Conservation (phyloP, 2,888 invertebrate species). For the Xestia ashworthii region DNA sequence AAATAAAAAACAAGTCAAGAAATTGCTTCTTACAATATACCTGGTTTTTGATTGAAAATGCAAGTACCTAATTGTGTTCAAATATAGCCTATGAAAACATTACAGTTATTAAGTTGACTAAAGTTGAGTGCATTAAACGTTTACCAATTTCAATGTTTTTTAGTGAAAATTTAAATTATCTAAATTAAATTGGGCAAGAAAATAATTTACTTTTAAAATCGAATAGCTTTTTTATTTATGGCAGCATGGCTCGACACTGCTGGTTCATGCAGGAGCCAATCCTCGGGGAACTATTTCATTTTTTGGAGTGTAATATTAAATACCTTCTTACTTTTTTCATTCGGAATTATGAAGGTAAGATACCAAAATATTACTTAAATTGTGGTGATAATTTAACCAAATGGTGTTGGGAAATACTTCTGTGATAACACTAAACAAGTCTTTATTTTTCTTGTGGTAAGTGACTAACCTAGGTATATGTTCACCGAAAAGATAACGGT, state of each 20-base stretch:
- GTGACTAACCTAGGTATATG: too few relatives aligned
- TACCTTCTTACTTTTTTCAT: not conserved
- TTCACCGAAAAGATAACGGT: too few relatives aligned
- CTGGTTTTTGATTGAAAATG: not conserved
- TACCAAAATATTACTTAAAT: not conserved
- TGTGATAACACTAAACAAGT: not conserved
- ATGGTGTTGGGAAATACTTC: not conserved
- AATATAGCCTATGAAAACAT: constrained; percentile 11
- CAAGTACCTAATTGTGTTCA: not conserved
- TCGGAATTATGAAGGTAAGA: not conserved
- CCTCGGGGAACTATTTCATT: constrained; percentile 28
- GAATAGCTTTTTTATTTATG: constrained; percentile 40
- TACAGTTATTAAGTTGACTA: constrained; percentile 19
- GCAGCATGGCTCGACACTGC: not conserved
- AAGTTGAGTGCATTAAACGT: constrained; percentile 11
- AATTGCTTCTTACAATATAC: not conserved
- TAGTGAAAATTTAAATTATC: constrained; percentile 15
- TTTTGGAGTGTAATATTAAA: constrained; percentile 20
- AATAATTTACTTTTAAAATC: constrained; percentile 17
- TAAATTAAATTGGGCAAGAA: constrained; percentile 34
- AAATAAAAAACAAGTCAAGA: not conserved
- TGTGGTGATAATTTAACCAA: not conserved
- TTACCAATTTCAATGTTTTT: constrained; percentile 33
- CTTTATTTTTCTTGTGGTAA: too few relatives aligned
- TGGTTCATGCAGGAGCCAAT: not conserved